A percentile compares a stretch with the other conserved stretches of the same genome.
Conservation (phyloP, 2,797 vertebrate species). For the Crocidura indochinensis region DNA sequence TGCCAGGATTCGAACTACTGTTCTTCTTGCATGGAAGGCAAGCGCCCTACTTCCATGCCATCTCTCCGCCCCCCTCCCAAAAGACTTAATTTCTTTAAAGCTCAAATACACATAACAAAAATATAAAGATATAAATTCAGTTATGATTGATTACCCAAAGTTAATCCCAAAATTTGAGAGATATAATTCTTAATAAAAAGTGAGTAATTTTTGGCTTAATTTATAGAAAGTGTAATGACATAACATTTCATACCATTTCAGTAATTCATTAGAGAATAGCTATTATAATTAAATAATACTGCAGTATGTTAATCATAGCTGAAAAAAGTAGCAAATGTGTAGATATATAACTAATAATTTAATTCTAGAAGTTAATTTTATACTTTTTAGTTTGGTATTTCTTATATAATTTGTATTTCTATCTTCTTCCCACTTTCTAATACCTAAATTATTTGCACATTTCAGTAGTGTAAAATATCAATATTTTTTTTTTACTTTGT, state of each 20-base stretch:
- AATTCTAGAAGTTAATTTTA: not conserved
- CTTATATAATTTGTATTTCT: not conserved
- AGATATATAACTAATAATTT: not conserved
- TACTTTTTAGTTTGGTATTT: not conserved
- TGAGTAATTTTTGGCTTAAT: not conserved
- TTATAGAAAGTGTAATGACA: not conserved
- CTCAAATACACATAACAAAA: not conserved
- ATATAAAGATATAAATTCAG: not conserved
- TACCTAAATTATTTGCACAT: not conserved
- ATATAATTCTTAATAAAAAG: slow-evolving; percentile 26
- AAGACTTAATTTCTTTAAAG: too few relatives aligned
- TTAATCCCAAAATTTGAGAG: not conserved
- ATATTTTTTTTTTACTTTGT: not conserved
- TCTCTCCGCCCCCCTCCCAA: too few relatives aligned
- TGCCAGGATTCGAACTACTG: too few relatives aligned
- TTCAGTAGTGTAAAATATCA: not conserved
- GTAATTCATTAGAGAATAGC: not conserved
- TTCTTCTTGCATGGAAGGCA: too few relatives aligned
- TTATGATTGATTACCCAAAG: not conserved
- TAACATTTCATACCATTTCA: not conserved
- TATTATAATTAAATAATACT: not conserved
- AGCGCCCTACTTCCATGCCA: too few relatives aligned
- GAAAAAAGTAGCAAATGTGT: not conserved
- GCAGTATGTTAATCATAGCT: not conserved
- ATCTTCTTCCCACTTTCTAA: not conserved